These are phyloP conservation scores for Apis laboriosa DNA, from an alignment of 1,140 invertebrate genomes.

Conservation along the genomic window DNA sequence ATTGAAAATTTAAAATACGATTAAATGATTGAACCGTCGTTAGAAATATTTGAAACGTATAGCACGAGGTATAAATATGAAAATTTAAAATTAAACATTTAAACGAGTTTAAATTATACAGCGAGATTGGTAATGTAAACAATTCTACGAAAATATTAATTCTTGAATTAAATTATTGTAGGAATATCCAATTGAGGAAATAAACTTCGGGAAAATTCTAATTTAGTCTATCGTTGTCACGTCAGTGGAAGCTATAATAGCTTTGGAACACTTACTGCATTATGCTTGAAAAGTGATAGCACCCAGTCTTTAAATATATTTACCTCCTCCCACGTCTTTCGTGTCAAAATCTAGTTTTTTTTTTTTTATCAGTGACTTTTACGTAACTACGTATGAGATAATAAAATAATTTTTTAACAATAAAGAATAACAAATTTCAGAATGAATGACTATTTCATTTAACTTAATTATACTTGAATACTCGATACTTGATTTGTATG, in stretches of 20 bases:
- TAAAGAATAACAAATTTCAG: too few species aligned
- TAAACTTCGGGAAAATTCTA: not conserved
- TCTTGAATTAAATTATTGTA: not conserved
- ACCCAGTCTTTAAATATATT: not conserved
- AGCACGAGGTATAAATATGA: too few species aligned
- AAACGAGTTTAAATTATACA: too few species aligned
- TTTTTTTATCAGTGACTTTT: not conserved
- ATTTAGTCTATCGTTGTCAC: not conserved
- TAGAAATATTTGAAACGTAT: not conserved
- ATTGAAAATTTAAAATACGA: not conserved
- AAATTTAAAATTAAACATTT: too few species aligned
- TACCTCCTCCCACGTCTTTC: not conserved
- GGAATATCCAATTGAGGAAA: not conserved
- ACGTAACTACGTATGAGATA: not conserved
- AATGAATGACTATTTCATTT: too few species aligned
- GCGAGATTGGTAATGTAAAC: not conserved
- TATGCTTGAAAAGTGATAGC: not conserved
- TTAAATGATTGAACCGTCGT: not conserved
- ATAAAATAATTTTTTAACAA: too few species aligned
- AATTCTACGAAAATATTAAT: constrained; percentile 1
- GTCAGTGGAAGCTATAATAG: not conserved
- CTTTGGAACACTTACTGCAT: not conserved
- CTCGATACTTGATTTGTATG: too few species aligned
- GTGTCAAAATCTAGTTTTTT: not conserved
- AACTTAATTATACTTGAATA: too few species aligned